Evolutionary conservation across 2,113 vertebrate genomes (phyloP).

Genomic region (Dipodomys stephensi): DNA sequence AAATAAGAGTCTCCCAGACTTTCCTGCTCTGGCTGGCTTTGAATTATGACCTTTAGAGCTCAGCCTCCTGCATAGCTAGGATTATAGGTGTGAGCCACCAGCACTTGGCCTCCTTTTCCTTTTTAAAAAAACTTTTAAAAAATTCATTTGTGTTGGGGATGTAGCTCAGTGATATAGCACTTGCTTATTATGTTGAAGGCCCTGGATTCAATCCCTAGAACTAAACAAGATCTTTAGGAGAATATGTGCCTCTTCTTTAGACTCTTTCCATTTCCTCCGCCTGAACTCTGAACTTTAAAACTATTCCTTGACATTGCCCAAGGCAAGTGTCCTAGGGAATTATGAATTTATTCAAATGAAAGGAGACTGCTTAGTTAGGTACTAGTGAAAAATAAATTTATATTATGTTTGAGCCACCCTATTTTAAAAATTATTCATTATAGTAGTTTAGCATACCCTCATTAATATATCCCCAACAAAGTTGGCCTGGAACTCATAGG

Average conservation of each 20-base stretch:
- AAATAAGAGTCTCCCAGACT: no score
- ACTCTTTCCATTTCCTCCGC: neutral
- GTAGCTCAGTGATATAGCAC: no score
- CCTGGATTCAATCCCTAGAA: no score
- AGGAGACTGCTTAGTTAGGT: no score
- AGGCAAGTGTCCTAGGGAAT: neutral
- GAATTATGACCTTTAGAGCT: no score
- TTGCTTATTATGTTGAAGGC: no score
- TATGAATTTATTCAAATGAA: neutral
- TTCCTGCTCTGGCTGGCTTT: no score
- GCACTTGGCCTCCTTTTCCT: no score
- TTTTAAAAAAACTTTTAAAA: neutral
- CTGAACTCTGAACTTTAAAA: neutral
- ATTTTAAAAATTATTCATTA: neutral
- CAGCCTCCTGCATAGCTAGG: no score
- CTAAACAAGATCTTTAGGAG: neutral
- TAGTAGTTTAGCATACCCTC: neutral
- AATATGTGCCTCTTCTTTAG: neutral
- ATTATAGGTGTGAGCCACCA: no score
- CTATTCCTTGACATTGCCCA: neutral
- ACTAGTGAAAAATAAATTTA: slow-evolving; percentile 16
- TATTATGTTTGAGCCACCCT: neutral
- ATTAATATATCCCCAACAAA: neutral
- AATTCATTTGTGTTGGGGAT: neutral
- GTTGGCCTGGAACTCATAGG: no score